Evolutionary conservation across 2,888 invertebrate species (phyloP).

Genomic region (Tineola bisselliella): DNA sequence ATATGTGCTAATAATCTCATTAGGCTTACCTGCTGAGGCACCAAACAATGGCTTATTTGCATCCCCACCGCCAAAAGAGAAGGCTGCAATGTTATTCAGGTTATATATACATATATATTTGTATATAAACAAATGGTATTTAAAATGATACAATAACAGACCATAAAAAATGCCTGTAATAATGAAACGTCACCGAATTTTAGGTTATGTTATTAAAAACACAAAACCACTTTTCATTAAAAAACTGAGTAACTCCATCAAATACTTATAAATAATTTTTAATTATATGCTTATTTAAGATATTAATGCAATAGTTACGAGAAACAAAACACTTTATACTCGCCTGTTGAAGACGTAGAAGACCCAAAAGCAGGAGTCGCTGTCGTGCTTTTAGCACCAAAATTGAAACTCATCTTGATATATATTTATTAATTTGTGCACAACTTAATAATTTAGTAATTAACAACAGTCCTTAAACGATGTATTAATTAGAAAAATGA

Average conservation of each 20-base stretch:
- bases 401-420: constrained; percentile 39
- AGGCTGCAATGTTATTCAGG: constrained; percentile 26
- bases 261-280: too few relatives aligned
- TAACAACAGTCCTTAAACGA: background rate
- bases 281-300: too few relatives aligned
- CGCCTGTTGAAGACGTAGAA: constrained; percentile 42
- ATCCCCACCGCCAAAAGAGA: constrained; percentile 52
- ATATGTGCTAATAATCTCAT: too few relatives aligned
- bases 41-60: constrained; percentile 41
- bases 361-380: constrained; percentile 42
- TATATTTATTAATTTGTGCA: background rate
- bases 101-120: too few relatives aligned
- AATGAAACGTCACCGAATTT: too few relatives aligned
- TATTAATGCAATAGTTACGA: too few relatives aligned
- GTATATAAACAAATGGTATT: too few relatives aligned
- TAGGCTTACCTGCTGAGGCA: constrained; percentile 26
- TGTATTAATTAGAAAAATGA: background rate
- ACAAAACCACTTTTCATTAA: too few relatives aligned
- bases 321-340: background rate
- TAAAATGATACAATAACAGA: too few relatives aligned
- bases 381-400: constrained; percentile 41
- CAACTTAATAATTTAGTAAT: background rate
- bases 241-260: too few relatives aligned
- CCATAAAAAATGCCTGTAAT: too few relatives aligned
- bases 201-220: too few relatives aligned